Base-by-base conservation (phyloP, 2,888 invertebrate genomes). In the Nomada goodeniana region DNA sequence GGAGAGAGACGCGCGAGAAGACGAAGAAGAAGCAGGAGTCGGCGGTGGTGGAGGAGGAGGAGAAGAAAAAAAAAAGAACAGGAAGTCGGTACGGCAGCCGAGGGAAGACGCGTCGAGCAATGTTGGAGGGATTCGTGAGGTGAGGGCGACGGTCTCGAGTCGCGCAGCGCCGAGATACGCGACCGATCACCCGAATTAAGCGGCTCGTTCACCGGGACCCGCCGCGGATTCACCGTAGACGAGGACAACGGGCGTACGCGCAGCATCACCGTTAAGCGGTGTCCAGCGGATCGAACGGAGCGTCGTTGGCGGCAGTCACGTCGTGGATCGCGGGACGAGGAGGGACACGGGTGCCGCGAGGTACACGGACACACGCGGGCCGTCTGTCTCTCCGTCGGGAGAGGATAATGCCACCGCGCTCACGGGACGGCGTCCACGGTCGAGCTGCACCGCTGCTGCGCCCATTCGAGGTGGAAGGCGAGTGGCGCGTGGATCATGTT, bases 101-200 rank as follows among this genome's bases (percentile, higher is more conserved):
- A 80, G 75, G 73, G 63, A 86, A 86, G 76, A 77, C 50, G 79
- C 79, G 73, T 68, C 68, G 75, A 84, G 76, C 81, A 63, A 86
- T 89, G 89, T 76, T 85, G 88, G 83, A 83, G 76, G 88, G 85
- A 84, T 82, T 86, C 67, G 83, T 85, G 72, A 89, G 86, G 88
- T 89, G 90, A 88, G 80, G 72, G 73, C 81, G 72, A 81, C 85
- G 85, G 74, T 78, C 80, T 70, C 72, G 78, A 68, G 74, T 79
- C 78, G 77, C 77, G 78, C 55, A 52, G 72, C 69, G 59, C 65
- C 75, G 70, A 79, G 78, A 79, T 79, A 82, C 79, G 79, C 79
- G 68, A 78, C 72, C 69, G 70, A 71, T 75, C 64, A 59, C 53
- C 59, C 29, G 42, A 72, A 63, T 70, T 59, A 55, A 61, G 47